Conservation (phyloP, 2,113 vertebrate genomes). For the Varanus salvator region DNA sequence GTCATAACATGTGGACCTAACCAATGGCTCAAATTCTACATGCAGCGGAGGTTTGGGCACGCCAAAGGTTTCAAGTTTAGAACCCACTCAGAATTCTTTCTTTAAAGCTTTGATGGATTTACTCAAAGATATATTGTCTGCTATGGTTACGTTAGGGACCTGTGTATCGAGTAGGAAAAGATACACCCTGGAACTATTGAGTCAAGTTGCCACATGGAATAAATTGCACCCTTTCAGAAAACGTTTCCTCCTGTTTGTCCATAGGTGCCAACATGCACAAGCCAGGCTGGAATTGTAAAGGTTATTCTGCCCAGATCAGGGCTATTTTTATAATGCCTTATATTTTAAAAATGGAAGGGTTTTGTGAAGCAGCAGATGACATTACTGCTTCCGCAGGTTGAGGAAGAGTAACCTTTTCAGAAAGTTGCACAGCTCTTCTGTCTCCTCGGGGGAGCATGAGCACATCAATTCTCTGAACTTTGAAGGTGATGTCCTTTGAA, state of each 20-base stretch:
- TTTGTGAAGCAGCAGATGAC: background rate
- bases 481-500: background rate
- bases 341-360: background rate
- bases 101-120: too few relatives aligned
- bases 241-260: background rate
- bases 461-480: background rate
- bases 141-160: too few relatives aligned
- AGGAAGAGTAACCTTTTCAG: constrained; percentile 3
- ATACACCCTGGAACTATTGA: background rate
- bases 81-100: too few relatives aligned
- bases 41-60: too few relatives aligned
- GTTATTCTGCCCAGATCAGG: background rate
- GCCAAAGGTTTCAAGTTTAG: too few relatives aligned
- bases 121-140: too few relatives aligned
- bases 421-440: background rate
- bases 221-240: background rate
- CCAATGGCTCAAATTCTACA: too few relatives aligned
- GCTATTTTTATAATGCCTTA: background rate
- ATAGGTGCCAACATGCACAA: background rate
- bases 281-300: background rate
- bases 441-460: background rate
- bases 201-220: background rate
- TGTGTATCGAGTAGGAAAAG: too few relatives aligned
- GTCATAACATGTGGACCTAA: too few relatives aligned
- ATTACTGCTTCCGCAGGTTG: background rate